These are phyloP conservation scores for Lota lota DNA, from an alignment of 2,113 vertebrate genomes.

Conservation along the genomic window DNA sequence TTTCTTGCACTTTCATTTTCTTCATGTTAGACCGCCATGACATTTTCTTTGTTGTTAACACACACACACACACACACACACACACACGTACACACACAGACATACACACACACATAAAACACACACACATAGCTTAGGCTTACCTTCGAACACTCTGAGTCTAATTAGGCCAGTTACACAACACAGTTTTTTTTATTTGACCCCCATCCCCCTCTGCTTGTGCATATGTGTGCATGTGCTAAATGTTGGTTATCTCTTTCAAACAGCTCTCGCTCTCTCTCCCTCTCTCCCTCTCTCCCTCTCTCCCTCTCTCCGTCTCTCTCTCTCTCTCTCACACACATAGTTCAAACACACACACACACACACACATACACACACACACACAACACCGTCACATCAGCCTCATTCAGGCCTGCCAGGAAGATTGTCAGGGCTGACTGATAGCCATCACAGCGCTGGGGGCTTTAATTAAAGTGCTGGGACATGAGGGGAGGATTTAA, in stretches of 20 bases:
- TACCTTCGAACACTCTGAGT: no score
- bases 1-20: neutral
- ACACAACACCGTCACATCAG: conserved; percentile 41
- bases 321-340: neutral
- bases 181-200: no score
- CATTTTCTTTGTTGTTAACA: neutral
- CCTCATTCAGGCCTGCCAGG: conserved; percentile 43
- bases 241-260: conserved; percentile 55
- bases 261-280: conserved; percentile 45
- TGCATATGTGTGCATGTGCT: no score
- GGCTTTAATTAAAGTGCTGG: conserved; percentile 72
- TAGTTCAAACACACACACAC: neutral
- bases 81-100: no score
- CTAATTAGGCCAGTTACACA: no score
- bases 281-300: neutral
- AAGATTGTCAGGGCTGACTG: conserved; percentile 62
- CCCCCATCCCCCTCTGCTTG: no score
- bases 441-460: conserved; percentile 74
- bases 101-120: no score
- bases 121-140: no score
- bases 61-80: no score
- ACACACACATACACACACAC: conserved; percentile 13
- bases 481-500: conserved; percentile 53
- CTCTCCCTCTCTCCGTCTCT: neutral
- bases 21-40: neutral